phyloP scores from a whole-genome alignment of 2,888 invertebrate species.

The Hypselothyrea guttata region DNA sequence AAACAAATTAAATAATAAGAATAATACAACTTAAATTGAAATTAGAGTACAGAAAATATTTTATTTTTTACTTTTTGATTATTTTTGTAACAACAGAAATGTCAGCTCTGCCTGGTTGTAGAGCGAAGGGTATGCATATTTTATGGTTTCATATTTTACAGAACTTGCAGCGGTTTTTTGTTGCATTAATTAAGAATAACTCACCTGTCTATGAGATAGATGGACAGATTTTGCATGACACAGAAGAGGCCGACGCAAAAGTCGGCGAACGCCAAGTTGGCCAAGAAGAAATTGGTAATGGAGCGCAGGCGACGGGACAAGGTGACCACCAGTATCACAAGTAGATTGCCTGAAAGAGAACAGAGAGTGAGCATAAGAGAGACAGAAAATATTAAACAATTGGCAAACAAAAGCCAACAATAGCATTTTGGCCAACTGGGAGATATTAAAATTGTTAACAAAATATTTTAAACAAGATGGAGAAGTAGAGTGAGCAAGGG shows the following conservation, averaged over 20 bases:
- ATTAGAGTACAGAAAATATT: no score
- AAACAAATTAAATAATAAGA: no score
- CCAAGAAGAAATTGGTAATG: slow-evolving; percentile 95
- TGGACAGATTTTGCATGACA: slow-evolving; percentile 93
- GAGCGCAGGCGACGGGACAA: slow-evolving; percentile 91
- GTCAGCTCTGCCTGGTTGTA: no score
- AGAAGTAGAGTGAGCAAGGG: background rate
- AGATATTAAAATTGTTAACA: slow-evolving; percentile 42
- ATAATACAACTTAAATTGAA: no score
- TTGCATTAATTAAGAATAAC: slow-evolving; percentile 56
- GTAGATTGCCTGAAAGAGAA: slow-evolving; percentile 89
- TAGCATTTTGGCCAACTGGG: slow-evolving; percentile 16
- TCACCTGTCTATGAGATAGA: slow-evolving; percentile 90
- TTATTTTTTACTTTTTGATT: no score
- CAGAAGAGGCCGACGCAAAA: slow-evolving; percentile 96
- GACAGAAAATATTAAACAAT: slow-evolving; percentile 3
- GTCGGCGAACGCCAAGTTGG: slow-evolving; percentile 94
- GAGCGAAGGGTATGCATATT: background rate
- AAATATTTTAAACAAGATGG: slow-evolving; percentile 32
- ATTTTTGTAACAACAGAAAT: no score
- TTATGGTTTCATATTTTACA: slow-evolving; percentile 11
- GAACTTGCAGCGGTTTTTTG: background rate
- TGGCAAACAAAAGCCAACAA: slow-evolving; percentile 19
- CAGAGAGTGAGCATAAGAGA: slow-evolving; percentile 11
- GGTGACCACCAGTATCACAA: slow-evolving; percentile 93